phyloP scores from a whole-genome alignment of 2,888 invertebrate species.

The Doris montereyensis region DNA sequence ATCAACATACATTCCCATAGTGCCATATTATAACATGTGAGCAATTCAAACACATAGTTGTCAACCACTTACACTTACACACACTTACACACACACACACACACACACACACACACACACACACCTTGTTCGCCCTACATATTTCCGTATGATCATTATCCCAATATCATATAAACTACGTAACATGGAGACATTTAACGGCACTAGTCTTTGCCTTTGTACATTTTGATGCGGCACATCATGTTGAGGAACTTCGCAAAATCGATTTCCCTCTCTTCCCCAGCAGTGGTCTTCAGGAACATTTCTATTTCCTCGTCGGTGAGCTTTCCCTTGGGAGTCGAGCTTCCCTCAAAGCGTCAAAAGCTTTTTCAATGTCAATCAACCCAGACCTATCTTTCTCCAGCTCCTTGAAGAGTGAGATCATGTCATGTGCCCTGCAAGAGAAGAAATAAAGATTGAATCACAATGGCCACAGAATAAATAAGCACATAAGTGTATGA shows the following conservation, averaged over 20 bases:
- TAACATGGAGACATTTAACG: no score
- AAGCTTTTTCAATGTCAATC: constrained; percentile 51
- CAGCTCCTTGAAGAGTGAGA: constrained; percentile 47
- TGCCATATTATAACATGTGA: no score
- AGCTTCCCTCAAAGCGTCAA: constrained; percentile 56
- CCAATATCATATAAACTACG: no score
- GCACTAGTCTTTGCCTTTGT: constrained; percentile 30
- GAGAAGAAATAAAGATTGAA: neutral
- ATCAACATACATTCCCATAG: no score
- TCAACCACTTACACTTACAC: no score
- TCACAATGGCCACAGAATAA: neutral
- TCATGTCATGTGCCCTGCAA: constrained; percentile 51
- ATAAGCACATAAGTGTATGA: neutral
- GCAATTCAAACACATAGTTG: no score
- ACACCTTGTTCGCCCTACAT: no score
- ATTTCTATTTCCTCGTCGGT: constrained; percentile 52
- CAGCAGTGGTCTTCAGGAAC: constrained; percentile 54
- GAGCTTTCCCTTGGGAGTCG: constrained; percentile 48
- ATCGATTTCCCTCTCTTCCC: constrained; percentile 60
- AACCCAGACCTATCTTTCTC: constrained; percentile 46
- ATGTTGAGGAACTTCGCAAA: constrained; percentile 64
- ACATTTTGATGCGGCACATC: constrained; percentile 59
- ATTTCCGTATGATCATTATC: no score
- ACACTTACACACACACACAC: no score
- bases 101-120: no score